Evolutionary conservation across 2,888 invertebrate genomes (phyloP).

Genomic region (Pegoplata infirma): DNA sequence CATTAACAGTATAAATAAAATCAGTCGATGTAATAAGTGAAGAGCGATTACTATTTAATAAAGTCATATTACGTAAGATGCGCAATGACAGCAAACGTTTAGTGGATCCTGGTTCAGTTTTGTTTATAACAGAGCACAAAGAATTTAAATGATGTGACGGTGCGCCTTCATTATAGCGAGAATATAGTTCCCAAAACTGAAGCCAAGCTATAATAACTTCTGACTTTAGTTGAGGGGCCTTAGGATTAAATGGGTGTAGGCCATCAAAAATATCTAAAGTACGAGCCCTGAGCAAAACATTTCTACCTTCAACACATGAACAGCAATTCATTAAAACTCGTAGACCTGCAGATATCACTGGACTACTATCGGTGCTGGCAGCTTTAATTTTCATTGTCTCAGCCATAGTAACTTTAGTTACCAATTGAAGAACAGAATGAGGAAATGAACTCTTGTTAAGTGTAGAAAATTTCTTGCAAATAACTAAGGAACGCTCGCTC

Average conservation of each 20-base stretch:
- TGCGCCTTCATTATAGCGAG: conserved; percentile 73
- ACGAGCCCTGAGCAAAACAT: conserved; percentile 72
- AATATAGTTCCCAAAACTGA: conserved; percentile 74
- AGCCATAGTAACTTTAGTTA: conserved; percentile 68
- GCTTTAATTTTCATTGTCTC: conserved; percentile 72
- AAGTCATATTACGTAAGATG: conserved; percentile 76
- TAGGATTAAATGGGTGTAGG: conserved; percentile 71
- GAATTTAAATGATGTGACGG: conserved; percentile 69
- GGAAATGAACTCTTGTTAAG: conserved; percentile 67
- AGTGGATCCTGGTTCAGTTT: conserved; percentile 56
- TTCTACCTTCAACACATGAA: conserved; percentile 74
- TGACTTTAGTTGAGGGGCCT: conserved; percentile 68
- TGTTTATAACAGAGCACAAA: conserved; percentile 69
- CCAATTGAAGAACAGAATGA: conserved; percentile 72
- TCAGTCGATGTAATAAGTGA: conserved; percentile 69
- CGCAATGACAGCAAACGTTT: conserved; percentile 69
- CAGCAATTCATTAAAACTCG: conserved; percentile 75
- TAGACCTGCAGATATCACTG: conserved; percentile 67
- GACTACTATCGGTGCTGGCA: conserved; percentile 60
- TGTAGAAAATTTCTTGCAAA: conserved; percentile 73
- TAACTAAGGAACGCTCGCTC: conserved; percentile 74
- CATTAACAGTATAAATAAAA: conserved; percentile 67
- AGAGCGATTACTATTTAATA: conserved; percentile 70
- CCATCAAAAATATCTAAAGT: conserved; percentile 73
- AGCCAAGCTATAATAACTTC: conserved; percentile 72